Percentiles rank a stretch among this genome's conserved stretches.
Evolutionary conservation across 2,113 vertebrate genomes (phyloP).

Genomic region (Clarias magur): DNA sequence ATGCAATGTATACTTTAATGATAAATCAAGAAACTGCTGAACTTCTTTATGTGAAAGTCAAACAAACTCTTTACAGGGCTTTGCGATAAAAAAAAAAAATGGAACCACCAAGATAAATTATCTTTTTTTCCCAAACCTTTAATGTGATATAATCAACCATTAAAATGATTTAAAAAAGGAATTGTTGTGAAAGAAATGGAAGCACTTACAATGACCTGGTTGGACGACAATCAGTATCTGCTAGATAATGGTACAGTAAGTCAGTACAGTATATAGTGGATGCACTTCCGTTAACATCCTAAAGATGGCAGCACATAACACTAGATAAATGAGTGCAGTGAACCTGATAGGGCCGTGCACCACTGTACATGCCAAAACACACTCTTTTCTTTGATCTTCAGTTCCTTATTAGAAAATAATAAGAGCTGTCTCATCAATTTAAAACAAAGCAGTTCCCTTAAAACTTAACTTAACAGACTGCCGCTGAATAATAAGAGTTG

Average conservation of each 20-base stretch:
- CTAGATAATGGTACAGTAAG: too few species aligned
- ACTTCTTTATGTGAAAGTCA: background rate
- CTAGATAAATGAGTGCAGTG: background rate
- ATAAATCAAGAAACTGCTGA: background rate
- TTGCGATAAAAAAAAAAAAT: background rate
- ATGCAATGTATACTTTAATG: background rate
- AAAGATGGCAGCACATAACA: conserved; percentile 41
- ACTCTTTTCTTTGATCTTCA: background rate
- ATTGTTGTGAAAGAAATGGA: too few species aligned
- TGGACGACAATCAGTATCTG: too few species aligned
- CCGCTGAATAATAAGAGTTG: background rate
- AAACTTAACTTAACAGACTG: too few species aligned
- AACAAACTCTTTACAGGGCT: background rate
- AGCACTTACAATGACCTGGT: too few species aligned
- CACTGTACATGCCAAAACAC: background rate
- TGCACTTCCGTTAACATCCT: conserved; percentile 27
- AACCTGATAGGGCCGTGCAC: background rate
- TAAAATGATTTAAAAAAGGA: too few species aligned
- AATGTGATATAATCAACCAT: too few species aligned
- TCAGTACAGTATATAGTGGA: background rate
- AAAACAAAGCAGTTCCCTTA: background rate
- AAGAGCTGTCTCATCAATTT: background rate
- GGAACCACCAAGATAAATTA: background rate
- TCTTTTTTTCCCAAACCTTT: too few species aligned
- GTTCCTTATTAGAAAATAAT: background rate